phyloP scores from a whole-genome alignment of 2,888 invertebrate species.

The Tortricodes alternella region DNA sequence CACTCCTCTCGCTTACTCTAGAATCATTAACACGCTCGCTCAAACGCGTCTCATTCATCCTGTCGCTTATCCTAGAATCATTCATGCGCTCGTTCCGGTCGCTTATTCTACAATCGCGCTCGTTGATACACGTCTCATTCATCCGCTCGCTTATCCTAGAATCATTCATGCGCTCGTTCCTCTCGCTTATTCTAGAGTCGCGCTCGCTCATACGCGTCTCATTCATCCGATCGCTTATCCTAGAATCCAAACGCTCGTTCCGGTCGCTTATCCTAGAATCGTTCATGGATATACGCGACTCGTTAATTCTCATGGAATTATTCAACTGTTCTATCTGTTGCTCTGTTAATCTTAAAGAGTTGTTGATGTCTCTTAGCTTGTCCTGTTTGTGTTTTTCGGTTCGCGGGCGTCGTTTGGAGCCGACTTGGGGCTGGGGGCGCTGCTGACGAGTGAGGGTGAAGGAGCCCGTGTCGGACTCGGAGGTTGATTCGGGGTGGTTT shows the following conservation, averaged over 20 bases:
- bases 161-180: neutral
- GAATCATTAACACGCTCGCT: slow-evolving; percentile 39
- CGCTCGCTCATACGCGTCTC: slow-evolving; percentile 34
- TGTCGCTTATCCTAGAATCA: slow-evolving; percentile 34
- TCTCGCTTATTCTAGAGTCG: slow-evolving; percentile 41
- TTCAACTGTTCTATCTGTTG: slow-evolving; percentile 49
- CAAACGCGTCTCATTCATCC: slow-evolving; percentile 34
- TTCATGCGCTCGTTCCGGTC: slow-evolving; percentile 42
- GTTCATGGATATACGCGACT: slow-evolving; percentile 18
- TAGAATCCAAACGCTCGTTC: slow-evolving; percentile 42
- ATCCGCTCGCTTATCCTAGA: slow-evolving; percentile 12
- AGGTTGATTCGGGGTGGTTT: slow-evolving; percentile 75
- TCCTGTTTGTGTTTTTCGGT: slow-evolving; percentile 60
- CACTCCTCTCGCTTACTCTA: slow-evolving; percentile 34
- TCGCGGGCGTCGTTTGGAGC: slow-evolving; percentile 67
- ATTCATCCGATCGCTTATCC: slow-evolving; percentile 32
- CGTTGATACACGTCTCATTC: slow-evolving; percentile 16
- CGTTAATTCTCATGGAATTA: slow-evolving; percentile 47
- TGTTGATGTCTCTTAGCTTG: slow-evolving; percentile 53
- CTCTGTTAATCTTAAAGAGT: slow-evolving; percentile 48
- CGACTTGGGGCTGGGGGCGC: slow-evolving; percentile 71
- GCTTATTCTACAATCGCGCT: slow-evolving; percentile 46
- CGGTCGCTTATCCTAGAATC: slow-evolving; percentile 31
- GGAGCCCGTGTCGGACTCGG: slow-evolving; percentile 74
- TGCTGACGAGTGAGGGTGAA: slow-evolving; percentile 73